Evolutionary conservation across 2,113 vertebrate species (phyloP).

Genomic region (Prolemur simus): DNA sequence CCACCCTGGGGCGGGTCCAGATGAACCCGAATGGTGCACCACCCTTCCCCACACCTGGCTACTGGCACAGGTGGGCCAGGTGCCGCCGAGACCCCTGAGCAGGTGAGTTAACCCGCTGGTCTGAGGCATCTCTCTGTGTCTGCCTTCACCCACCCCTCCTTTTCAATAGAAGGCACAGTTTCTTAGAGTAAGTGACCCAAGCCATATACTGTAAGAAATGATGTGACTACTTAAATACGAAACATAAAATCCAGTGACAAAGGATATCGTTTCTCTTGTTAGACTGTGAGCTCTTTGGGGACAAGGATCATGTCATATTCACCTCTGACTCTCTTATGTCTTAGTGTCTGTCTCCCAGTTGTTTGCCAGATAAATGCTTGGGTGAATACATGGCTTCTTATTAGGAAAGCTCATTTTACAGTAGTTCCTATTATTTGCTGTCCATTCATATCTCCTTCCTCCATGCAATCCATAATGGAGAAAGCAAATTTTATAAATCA

Average conservation of each 20-base stretch:
- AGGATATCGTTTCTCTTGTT: not conserved
- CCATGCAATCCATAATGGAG: not conserved
- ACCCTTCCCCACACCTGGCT: rapidly evolving
- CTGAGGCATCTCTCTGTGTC: not conserved
- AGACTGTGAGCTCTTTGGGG: not conserved
- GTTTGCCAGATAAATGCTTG: not conserved
- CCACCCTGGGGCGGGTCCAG: not conserved
- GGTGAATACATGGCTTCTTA: not conserved
- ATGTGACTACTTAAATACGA: not conserved
- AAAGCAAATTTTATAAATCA: not conserved
- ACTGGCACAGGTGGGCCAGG: not conserved
- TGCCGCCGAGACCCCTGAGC: not conserved
- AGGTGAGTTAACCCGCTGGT: not conserved
- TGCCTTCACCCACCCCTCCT: not conserved
- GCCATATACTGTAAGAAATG: not conserved
- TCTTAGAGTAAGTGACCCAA: not conserved
- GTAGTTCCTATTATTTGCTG: not conserved
- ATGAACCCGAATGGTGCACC: not conserved
- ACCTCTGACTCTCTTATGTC: not conserved
- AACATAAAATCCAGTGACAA: not conserved
- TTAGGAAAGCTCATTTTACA: not conserved
- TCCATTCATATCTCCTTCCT: not conserved
- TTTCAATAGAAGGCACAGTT: not conserved
- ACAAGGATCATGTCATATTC: not conserved
- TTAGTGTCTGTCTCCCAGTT: not conserved